A percentile compares a stretch with the other conserved stretches of the same genome.
Evolutionary conservation across 2,113 vertebrate genomes (phyloP).

Genomic region (Alaudala cheleensis): DNA sequence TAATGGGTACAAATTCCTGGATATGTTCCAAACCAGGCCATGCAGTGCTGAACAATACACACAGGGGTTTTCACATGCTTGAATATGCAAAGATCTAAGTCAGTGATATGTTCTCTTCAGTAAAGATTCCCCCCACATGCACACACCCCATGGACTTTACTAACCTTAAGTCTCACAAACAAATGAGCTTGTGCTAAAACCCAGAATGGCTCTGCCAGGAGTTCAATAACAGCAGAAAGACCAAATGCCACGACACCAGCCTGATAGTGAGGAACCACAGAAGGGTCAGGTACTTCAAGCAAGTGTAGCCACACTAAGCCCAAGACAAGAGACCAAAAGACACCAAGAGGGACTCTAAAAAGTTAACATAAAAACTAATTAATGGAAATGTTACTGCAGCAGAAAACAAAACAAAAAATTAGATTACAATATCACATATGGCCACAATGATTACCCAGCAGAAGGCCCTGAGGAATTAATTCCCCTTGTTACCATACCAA

Average conservation of each 20-base stretch:
- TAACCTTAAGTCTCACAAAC: conserved; percentile 91
- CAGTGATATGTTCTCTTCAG: neutral
- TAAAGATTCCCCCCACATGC: rapidly evolving
- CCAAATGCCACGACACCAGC: conserved; percentile 88
- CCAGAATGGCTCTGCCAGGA: conserved; percentile 92
- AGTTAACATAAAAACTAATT: neutral
- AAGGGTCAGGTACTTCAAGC: conserved; percentile 86
- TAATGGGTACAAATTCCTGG: neutral
- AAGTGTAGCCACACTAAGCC: conserved; percentile 87
- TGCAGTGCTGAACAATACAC: neutral
- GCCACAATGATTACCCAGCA: neutral
- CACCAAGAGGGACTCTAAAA: conserved; percentile 87
- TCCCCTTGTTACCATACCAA: neutral
- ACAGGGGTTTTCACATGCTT: rapidly evolving
- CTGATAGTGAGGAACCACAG: conserved; percentile 84
- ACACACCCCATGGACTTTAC: neutral
- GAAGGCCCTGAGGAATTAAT: neutral
- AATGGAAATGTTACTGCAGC: neutral
- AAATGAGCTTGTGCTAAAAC: conserved; percentile 93
- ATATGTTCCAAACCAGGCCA: neutral
- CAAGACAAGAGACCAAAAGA: conserved; percentile 85
- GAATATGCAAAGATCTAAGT: neutral
- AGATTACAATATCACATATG: neutral
- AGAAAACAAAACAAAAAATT: neutral
- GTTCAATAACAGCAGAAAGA: conserved; percentile 88